These are phyloP conservation scores for Vicugna pacos DNA, from an alignment of 2,113 vertebrate genomes.

Conservation along the genomic window DNA sequence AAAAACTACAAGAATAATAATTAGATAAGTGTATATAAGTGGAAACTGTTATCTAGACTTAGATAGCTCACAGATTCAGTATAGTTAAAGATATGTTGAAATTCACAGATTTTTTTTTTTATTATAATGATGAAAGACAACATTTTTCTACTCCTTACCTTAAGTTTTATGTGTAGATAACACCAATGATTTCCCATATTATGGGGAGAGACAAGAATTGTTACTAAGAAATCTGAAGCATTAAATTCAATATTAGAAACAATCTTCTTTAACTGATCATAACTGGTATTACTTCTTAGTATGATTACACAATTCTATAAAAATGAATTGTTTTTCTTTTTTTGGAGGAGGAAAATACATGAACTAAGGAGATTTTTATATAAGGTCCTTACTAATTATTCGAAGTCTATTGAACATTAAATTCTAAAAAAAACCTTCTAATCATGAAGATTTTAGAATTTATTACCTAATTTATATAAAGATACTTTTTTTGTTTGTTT, in stretches of 20 bases:
- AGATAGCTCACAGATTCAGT: neutral
- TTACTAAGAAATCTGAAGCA: neutral
- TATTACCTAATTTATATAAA: neutral
- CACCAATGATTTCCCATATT: neutral
- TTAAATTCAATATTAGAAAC: neutral
- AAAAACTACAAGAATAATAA: neutral
- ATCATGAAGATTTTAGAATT: neutral
- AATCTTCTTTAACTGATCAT: neutral
- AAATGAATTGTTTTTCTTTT: neutral
- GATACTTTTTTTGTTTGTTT: neutral
- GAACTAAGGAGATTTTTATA: neutral
- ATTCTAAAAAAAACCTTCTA: neutral
- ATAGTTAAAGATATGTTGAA: neutral
- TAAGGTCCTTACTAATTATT: neutral
- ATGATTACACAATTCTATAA: neutral
- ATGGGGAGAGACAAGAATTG: neutral
- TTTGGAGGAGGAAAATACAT: neutral
- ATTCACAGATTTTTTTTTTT: neutral
- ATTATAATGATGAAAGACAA: neutral
- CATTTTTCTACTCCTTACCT: neutral
- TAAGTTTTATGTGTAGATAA: neutral
- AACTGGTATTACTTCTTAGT: neutral
- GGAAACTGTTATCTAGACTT: neutral
- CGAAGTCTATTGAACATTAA: neutral
- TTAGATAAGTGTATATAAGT: conserved; percentile 9